Evolutionary conservation across 2,113 vertebrate species (phyloP), one percentile per base, ranked within the genome.

Genomic region (Prunella fulvescens): DNA sequence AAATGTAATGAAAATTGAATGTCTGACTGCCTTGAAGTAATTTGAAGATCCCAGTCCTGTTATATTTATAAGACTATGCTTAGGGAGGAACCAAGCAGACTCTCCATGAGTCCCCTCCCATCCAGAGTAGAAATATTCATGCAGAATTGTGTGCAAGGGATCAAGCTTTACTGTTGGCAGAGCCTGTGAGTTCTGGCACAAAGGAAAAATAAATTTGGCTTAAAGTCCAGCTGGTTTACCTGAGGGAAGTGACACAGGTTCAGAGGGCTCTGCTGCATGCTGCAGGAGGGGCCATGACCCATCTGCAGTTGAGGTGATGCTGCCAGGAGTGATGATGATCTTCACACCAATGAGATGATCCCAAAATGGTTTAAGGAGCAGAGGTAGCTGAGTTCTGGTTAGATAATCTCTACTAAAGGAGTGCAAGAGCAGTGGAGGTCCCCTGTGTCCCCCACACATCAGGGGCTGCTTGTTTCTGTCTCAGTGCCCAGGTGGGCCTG

Each of bases 361-460:
- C 40, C 71, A 56, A 50, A 5, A 14, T 1, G 6, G 37, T 33
- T 56, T 47, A 26, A 53, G 54, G 26, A 90, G 65, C 44, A 76
- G 51, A 56, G 11, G 47, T 15, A 37, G 10, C 47, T 60, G n/a
- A 37, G 9, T 44, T 51, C 6, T 18, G 14, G 12, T 35, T 42
- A 45, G 61, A 20, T 37, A 11, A 33, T 45, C 53, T 40, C 69
- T n/a, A 22, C 33, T 33, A 35, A n/a, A 74, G 70, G 13, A 53
- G 6, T 8, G 37, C 35, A 28, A 62, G 11, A 3, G 14, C 35
- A 54, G 11, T 3, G 51, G 44, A 51, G 64, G 58, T 73, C 5
- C 20, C 18, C n/a, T 0, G 1, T 23, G 25, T 44, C 5, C 20
- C n/a, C 16, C 14, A 3, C 7, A 15, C 19, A 8, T 12, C 28